A percentile compares a stretch with the other conserved stretches of the same genome.
These are phyloP conservation scores for Gallirallus australis DNA, from an alignment of 2,797 vertebrate genomes.

Conservation along the genomic window DNA sequence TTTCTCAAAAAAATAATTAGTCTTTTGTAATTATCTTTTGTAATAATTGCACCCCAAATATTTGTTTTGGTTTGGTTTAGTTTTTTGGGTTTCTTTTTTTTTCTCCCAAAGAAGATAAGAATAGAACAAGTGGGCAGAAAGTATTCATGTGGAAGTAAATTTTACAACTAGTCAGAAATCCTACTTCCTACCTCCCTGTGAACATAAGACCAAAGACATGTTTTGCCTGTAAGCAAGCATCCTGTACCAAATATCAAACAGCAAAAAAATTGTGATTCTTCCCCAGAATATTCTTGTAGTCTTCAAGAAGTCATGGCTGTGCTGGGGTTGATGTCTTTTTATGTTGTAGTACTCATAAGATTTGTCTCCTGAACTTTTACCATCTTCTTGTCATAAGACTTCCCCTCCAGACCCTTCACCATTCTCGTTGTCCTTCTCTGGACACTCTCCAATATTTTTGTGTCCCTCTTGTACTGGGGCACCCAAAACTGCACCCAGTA, in stretches of 20 bases:
- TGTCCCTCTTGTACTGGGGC: no score
- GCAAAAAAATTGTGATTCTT: background rate
- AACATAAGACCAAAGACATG: background rate
- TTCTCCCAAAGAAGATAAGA: background rate
- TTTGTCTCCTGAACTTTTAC: background rate
- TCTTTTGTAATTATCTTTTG: background rate
- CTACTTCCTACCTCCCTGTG: background rate
- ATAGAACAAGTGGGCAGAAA: background rate
- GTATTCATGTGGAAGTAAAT: background rate
- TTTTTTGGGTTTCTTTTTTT: background rate
- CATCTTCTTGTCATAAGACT: background rate
- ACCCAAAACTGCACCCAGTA: no score
- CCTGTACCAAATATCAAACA: background rate
- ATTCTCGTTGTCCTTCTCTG: no score
- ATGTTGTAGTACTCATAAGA: background rate
- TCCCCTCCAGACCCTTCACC: no score
- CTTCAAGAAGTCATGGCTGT: background rate
- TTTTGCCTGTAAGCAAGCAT: background rate
- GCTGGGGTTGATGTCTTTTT: background rate
- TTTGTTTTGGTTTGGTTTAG: background rate
- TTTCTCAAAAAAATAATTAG: background rate
- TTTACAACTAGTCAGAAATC: background rate
- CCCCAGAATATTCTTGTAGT: background rate
- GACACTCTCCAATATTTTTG: no score
- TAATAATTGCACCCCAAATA: background rate